These are phyloP conservation scores for Lathamus discolor DNA, from an alignment of 2,113 vertebrate genomes.

Conservation along the genomic window DNA sequence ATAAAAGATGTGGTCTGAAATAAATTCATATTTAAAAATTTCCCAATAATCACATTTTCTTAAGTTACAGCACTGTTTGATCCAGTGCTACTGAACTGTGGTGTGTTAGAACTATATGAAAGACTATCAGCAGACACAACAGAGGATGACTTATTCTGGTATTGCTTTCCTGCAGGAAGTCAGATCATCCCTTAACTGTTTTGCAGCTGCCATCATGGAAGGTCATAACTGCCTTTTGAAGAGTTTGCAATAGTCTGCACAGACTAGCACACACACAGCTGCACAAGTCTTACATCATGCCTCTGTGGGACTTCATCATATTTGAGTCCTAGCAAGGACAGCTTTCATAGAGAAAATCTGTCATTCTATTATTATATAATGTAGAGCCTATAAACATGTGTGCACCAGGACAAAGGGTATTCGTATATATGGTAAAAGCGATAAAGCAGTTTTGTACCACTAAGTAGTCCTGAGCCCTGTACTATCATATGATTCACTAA, in stretches of 20 bases:
- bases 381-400: not conserved
- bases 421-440: not conserved
- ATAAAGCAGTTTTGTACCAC: not conserved
- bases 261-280: not conserved
- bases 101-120: not conserved
- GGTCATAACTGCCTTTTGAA: not conserved
- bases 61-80: not conserved
- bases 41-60: not conserved
- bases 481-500: not conserved
- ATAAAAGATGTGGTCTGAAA: not conserved
- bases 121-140: not conserved
- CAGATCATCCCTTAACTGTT: not conserved
- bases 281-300: not conserved
- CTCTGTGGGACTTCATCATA: not conserved
- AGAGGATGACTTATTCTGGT: not conserved
- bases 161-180: not conserved
- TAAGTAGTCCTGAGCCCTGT: not conserved
- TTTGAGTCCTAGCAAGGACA: not conserved
- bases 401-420: not conserved
- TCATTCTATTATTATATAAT: not conserved
- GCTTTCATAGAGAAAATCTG: not conserved
- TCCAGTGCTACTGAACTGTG: not conserved
- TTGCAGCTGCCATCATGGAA: not conserved
- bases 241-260: not conserved
- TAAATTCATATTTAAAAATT: not conserved